Evolutionary conservation across 2,113 vertebrate species (phyloP).

Genomic region (Gopherus flavomarginatus): DNA sequence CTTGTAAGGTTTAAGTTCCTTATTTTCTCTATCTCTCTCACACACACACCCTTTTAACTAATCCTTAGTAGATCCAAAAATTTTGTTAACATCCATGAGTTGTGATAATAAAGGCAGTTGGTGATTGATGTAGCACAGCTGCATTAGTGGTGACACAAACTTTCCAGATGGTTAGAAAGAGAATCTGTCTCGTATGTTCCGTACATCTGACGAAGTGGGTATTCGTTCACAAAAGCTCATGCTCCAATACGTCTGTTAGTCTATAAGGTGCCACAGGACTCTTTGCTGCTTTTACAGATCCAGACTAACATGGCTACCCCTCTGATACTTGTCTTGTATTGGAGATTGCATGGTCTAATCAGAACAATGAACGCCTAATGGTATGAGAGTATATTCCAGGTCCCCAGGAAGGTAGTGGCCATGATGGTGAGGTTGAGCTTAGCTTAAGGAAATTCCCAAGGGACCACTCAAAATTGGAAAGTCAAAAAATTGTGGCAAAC

Average conservation of each 20-base stretch:
- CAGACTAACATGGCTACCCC: no score
- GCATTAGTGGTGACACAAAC: background rate
- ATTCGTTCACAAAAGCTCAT: no score
- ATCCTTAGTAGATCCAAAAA: background rate
- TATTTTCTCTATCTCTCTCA: background rate
- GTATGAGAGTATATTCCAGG: background rate
- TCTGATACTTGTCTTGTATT: background rate
- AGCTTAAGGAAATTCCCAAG: background rate
- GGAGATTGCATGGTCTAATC: background rate
- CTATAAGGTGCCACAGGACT: no score
- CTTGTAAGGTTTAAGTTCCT: background rate
- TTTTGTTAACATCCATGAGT: background rate
- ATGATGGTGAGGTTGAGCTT: background rate
- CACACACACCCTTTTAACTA: background rate
- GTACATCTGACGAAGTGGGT: no score
- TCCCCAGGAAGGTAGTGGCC: background rate
- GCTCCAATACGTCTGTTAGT: no score
- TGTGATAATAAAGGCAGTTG: background rate
- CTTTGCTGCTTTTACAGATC: no score
- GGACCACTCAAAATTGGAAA: background rate
- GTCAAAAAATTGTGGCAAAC: background rate
- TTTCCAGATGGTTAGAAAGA: background rate
- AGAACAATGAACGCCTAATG: background rate
- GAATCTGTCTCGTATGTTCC: background rate
- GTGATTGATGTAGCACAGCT: background rate